Evolutionary conservation across 2,797 vertebrate species (phyloP), one percentile per base, ranked within the genome.

Genomic region (Semotilus atromaculatus): DNA sequence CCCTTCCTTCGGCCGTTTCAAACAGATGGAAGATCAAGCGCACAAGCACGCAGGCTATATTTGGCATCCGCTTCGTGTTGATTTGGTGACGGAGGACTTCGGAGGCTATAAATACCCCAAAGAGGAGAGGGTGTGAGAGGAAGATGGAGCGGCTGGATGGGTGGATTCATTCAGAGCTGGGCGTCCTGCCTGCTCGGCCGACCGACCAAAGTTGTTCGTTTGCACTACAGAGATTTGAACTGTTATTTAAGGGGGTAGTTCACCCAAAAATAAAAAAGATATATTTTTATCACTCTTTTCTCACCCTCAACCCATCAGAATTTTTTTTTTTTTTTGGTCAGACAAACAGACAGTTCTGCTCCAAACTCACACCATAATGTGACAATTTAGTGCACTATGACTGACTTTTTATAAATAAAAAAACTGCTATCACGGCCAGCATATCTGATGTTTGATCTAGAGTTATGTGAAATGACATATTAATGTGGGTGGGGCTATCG

Each of bases 41-140:
- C 48, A 40, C 74, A 77, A 91, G 91, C 86, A 80, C 85, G 11
- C 77, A 29, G 78, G 89, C 89, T 95, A 95, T 94, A 94, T 95
- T 95, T 95, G 95, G 95, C 92, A 68, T 66, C 90, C 92, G 93
- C 93, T 92, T 93, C 91, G 90, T 94, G 94, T 94, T 91, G 90
- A 93, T 94, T 93, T 90, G 90, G 93, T 95, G 94, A 94, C 93
- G 94, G 91, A 88, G 91, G 92, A 93, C 93, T 90, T 83, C 88
- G 83, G 91, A 90, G 86, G 94, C 94, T 96, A 95, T 94, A 95
- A 94, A 94, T 94, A 96, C 92, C 93, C 92, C 92, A 93, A 92
- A 94, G 93, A 91, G 91, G 91, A 94, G 93, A 93, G 92, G 93
- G 93, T 92, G 91, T 87, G 90, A n/a, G 81, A 48, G 29, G 90